A percentile compares a stretch with the other conserved stretches of the same genome.
These are phyloP conservation scores for Entosphenus tridentatus DNA, from an alignment of 2,113 vertebrate genomes.

Conservation along the genomic window DNA sequence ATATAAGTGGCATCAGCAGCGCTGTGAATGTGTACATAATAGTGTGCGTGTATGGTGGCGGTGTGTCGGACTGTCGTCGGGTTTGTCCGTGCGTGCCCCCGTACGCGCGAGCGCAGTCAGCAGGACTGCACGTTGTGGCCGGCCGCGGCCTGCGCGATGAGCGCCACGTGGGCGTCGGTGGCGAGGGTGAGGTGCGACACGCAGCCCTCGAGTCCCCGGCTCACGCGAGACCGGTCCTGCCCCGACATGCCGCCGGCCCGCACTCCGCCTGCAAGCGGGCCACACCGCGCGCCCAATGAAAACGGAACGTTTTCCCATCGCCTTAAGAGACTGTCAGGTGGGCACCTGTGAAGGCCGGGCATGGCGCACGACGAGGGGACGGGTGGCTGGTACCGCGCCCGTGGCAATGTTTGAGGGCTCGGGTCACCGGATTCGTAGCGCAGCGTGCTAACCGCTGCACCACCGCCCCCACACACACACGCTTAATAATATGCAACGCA, in stretches of 20 bases:
- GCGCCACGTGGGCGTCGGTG: constrained; percentile 60
- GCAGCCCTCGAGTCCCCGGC: constrained; percentile 56
- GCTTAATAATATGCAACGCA: too few species aligned
- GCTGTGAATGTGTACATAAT: too few species aligned
- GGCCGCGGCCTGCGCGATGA: constrained; percentile 60
- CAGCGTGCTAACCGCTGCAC: too few species aligned
- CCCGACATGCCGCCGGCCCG: constrained; percentile 73
- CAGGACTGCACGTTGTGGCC: constrained; percentile 93
- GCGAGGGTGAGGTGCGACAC: constrained; percentile 83
- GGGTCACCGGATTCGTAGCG: too few species aligned
- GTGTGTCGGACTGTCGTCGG: too few species aligned
- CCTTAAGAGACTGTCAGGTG: neutral
- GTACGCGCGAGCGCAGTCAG: too few species aligned
- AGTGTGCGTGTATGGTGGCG: too few species aligned
- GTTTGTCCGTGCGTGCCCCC: too few species aligned
- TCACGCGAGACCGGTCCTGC: constrained; percentile 42
- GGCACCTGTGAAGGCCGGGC: neutral
- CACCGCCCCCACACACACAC: too few species aligned
- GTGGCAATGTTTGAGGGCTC: neutral
- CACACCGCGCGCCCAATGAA: neutral
- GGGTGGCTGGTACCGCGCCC: neutral
- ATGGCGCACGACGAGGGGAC: neutral
- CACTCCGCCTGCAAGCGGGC: constrained; percentile 50
- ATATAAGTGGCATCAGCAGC: too few species aligned
- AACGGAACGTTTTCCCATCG: neutral